These are phyloP conservation scores for Pocillopora verrucosa DNA, from an alignment of 64 coral and sea anemone genomes.

Conservation along the genomic window DNA sequence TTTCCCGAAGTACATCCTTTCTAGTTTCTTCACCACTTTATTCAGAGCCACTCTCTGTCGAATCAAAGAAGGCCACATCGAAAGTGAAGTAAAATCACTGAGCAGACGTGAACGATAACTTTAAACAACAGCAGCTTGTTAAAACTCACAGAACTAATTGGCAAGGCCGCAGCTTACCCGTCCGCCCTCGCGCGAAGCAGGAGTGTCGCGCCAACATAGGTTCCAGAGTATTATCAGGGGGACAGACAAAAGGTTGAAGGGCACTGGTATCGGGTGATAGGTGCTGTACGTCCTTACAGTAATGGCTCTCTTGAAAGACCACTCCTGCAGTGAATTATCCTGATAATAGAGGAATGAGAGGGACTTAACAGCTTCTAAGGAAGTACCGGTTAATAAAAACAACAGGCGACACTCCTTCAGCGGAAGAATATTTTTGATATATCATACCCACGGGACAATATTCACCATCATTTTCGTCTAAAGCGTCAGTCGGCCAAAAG, in stretches of 20 bases:
- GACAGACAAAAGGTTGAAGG: constrained; percentile 45
- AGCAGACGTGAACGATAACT: too few species aligned
- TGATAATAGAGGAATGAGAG: not conserved
- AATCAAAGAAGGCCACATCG: not conserved
- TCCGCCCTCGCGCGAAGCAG: not conserved
- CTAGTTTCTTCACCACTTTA: constrained; percentile 7
- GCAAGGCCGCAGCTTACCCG: not conserved
- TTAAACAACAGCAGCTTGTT: too few species aligned
- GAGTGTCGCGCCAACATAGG: not conserved
- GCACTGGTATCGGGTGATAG: constrained; percentile 58
- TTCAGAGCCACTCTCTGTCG: not conserved
- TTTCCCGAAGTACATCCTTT: constrained; percentile 19
- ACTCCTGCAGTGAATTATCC: constrained; percentile 57
- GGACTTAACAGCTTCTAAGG: too few species aligned
- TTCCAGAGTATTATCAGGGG: not conserved
- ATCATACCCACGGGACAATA: too few species aligned
- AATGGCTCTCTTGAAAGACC: constrained; percentile 57
- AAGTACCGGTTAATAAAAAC: too few species aligned
- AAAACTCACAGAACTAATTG: too few species aligned
- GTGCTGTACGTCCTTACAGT: constrained; percentile 42
- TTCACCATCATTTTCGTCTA: too few species aligned
- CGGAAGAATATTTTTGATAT: too few species aligned
- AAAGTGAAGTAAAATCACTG: not conserved
- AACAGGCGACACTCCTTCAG: too few species aligned
- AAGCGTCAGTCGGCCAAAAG: too few species aligned